Base-by-base conservation (phyloP, 2,888 invertebrate species). In the Cerastoderma edule region DNA sequence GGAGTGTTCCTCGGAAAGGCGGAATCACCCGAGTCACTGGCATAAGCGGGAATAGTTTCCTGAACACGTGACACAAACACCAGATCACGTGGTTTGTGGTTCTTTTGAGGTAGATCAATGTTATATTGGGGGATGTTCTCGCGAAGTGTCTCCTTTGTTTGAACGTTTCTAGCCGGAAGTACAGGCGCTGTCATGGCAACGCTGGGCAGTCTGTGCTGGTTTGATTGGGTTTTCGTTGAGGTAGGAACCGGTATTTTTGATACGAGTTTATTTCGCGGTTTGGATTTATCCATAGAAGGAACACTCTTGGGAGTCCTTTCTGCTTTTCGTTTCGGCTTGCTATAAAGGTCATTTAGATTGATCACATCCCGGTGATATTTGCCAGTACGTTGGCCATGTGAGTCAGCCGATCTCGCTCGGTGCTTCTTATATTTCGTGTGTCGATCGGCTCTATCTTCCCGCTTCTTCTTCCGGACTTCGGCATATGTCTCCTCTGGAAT, bases 11-110 rank as follows among this genome's bases (percentile, higher is more conserved):
- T 83, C 1, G 88, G 89, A 24, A 87, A 83, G 1, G 89, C 88
- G 33, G 88, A 88, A 73, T 89, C 88, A 33, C 86, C 87, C 0
- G 88, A 88, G 48, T 89, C 89, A 75, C 88, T 88, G 44, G 66
- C 66, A 48, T 50, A 66, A 10, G 10, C 30, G 8, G 22, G 39
- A 13, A 27, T 33, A 32, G 24, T 28, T 10, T 24, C 56, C 56
- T 27, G 22, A 27, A 60, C 60, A 60, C 60, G 60, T 39, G 60
- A 60, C 39, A 60, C 35, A 22, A 60, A 60, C 4, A 60, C 27
- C 0, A 60, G 60, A 30, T 60, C 60, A 60, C 39, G 60, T 60
- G 60, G 60, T 60, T 60, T 60, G 24, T 39, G 39, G 24, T 35
- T 2, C 39, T 13, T 35, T 0, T 8, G 35, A 39, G 39, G 35